Evolutionary conservation across 1,140 invertebrate species (phyloP), one percentile per base, ranked within the genome.

Genomic region (Camponotus vicinus): DNA sequence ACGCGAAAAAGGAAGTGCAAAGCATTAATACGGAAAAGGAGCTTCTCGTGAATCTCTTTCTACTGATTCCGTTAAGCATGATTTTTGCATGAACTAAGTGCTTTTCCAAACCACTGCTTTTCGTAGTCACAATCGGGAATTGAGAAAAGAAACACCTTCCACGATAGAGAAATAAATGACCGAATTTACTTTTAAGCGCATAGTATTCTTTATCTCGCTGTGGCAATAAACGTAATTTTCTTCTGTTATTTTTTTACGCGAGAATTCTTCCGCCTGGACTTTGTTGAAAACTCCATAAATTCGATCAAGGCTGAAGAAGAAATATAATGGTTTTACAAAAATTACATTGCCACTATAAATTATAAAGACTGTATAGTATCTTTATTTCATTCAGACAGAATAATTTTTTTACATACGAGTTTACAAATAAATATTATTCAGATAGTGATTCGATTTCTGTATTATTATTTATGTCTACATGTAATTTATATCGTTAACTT

Each of bases 111-210:
- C 52, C 57, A 78, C 61, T 86, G 37, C 32, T 73, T 52, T 52
- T 40, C n/a, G 70, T 78, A 80, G 55, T 75, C 70, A 70, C 34
- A 34, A n/a, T 42, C 59, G 52, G 49, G 69, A 85, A 88, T 88
- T 66, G 59, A 57, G 34, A 66, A 42, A 27, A 21, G 40, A 83
- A 27, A 0, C 27, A 86, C 7, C 73, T 86, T 73, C 15, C 77
- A 63, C 71, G 88, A 89, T 89, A 32, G 40, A 75, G 69, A 75
- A 83, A 45, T 75, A 83, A 83, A 83, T 83, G 77, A 76, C 63
- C 52, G 32, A 88, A 88, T 89, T 76, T 78, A 88, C 86, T 79
- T 90, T 90, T 63, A 83, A 83, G 13, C 34, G 49, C 27, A 64
- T 8, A 9, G 15, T 27, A n/a, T 59, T 70, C 37, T 42, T 37